Evolutionary conservation across 2,888 invertebrate genomes (phyloP), one percentile per base, ranked within the genome.

Genomic region (Tiphia femorata): DNA sequence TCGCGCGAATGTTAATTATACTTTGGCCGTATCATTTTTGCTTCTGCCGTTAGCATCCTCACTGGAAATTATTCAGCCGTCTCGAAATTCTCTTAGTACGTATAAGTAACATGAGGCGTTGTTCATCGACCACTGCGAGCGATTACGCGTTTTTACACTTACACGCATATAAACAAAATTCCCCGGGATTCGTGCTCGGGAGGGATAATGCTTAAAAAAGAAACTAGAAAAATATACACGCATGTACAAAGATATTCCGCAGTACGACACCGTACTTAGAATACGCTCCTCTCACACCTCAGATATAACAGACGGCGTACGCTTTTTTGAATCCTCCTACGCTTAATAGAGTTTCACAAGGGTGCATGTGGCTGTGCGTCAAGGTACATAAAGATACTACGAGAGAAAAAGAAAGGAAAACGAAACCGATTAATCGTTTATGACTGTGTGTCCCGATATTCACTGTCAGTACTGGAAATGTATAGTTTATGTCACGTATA

Each of bases 191-290:
- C 33, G 33, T 33, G n/a, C 33, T 33, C 33, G 33, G 7, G 33
- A 33, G 33, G 14, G 12, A 33, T 33, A 33, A 33, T 12, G 2
- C 8, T 33, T 43, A 46, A 48, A 47, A 57, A 61, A 53, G 21
- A 66, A 70, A 71, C 57, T 69, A 67, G 62, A 69, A 63, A 69
- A 73, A 73, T 73, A 67, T 71, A 72, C 64, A 64, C 62, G 56
- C 64, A 60, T 71, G 56, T 73, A 67, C 52, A 65, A 42, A 56
- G 51, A 41, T 62, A n/a, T n/a, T 37, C 35, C 58, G 62, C 58
- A 62, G 50, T 66, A 66, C 57, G 60, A 58, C 40, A 50, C 54
- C 58, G 70, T 65, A 58, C 58, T 70, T 47, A 38, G 58, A 58
- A 42, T 14, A 16, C 23, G 40, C 52, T 61, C 55, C 47, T 37